phyloP scores from a whole-genome alignment of 2,797 vertebrate species.

The Nothura maculosa region DNA sequence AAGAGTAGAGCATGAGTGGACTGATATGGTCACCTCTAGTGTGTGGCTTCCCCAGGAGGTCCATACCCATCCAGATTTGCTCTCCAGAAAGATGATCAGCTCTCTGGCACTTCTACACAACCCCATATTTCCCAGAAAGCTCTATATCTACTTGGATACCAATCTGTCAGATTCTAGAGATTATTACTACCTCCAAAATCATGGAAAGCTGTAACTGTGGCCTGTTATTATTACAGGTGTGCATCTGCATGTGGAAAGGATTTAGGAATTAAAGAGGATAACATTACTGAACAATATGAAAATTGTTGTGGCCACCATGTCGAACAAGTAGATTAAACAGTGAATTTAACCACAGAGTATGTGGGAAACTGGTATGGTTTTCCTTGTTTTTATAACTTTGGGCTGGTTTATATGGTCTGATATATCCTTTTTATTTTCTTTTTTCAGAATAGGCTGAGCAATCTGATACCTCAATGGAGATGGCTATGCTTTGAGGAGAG shows the following conservation, averaged over 20 bases:
- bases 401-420: not conserved
- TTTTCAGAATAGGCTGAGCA: not conserved
- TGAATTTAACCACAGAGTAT: not conserved
- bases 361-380: not conserved
- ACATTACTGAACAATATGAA: not conserved
- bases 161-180: not conserved
- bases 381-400: not conserved
- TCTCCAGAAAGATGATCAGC: not conserved
- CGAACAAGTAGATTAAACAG: not conserved
- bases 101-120: not conserved
- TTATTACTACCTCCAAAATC: not conserved
- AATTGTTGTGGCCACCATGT: not conserved
- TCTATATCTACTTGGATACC: not conserved
- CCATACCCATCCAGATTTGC: not conserved
- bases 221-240: slow-evolving; percentile 36
- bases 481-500: not conserved
- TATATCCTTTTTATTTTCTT: not conserved
- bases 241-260: fast-evolving
- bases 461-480: not conserved
- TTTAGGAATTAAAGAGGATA: not conserved
- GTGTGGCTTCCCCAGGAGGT: not conserved
- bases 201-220: not conserved
- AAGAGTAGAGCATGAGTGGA: not conserved
- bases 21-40: too few relatives aligned
- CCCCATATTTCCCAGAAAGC: not conserved